A percentile compares a stretch with the other conserved stretches of the same genome.
Evolutionary conservation across 2,113 vertebrate species (phyloP).

Genomic region (Seriola dumerili): DNA sequence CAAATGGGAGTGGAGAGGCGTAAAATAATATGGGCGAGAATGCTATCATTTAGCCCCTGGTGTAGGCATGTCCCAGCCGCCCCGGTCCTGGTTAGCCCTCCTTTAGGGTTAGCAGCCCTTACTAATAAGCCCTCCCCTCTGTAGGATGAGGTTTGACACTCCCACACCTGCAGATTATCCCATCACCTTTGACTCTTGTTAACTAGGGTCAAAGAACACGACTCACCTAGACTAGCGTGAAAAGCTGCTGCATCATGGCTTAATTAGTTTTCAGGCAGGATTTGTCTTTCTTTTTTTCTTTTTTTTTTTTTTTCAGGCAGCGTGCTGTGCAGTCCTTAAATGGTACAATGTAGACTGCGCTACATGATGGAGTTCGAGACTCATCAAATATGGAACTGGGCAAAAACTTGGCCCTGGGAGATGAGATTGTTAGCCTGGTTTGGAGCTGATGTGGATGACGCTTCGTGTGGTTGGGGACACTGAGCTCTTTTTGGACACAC

Average conservation of each 20-base stretch:
- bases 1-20: conserved; percentile 97
- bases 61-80: conserved; percentile 84
- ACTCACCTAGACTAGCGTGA: conserved; percentile 57
- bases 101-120: conserved; percentile 85
- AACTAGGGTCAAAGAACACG: conserved; percentile 55
- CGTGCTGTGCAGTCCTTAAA: neutral
- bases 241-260: conserved; percentile 32
- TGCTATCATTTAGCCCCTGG: conserved; percentile 91
- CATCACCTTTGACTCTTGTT: conserved; percentile 76
- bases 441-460: conserved; percentile 37
- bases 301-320: neutral
- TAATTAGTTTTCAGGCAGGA: conserved; percentile 12
- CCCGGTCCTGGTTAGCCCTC: conserved; percentile 56
- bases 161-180: conserved; percentile 72
- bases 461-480: conserved; percentile 47
- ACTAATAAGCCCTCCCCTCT: conserved; percentile 85
- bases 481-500: conserved; percentile 19
- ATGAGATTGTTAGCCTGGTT: conserved; percentile 47
- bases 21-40: conserved; percentile 95
- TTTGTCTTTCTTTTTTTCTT: conserved; percentile 5
- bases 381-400: conserved; percentile 11
- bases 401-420: conserved; percentile 25
- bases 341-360: neutral
- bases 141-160: conserved; percentile 73
- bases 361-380: neutral